Base-by-base conservation (phyloP, 2,113 vertebrate species). In the Hymenochirus boettgeri region DNA sequence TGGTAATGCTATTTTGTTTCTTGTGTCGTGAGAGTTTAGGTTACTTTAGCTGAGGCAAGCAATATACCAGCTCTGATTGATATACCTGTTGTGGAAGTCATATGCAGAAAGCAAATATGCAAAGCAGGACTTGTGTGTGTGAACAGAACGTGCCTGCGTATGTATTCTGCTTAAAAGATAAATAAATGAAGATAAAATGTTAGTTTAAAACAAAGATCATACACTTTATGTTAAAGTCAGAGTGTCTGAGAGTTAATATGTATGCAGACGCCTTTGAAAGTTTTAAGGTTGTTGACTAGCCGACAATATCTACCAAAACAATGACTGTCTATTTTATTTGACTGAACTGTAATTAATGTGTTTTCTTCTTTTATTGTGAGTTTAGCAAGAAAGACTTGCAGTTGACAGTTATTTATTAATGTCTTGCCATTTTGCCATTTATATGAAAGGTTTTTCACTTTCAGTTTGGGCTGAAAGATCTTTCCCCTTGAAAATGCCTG, bases 291-390 rank as follows among this genome's bases (percentile, higher is more conserved):
- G 88, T 84, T 92, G 90, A 85, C 83, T 87, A 86, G 79, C 86
- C 87, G 86, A 92, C 85, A 83, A 88, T 84, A 85, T 87, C 79
- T 73, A 80, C 69, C 57, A 77, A 83, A 88, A 92, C 90, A 93
- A 91, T 92, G 76, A 69, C 25, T 72, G 77, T 83, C 89, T 91
- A 92, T 89, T 89, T 75, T 79, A 64, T 70, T 76, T 92, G 92
- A 93, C 92, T 93, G 86, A 88, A 93, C 83, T 89, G 88, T 94
- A 95, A 96, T 97, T 93, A 94, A 96, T 96, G 92, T n/a, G 88
- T 91, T 87, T 87, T 83, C 85, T 79, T 80, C 75, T 80, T 93
- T 94, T 92, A 88, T 81, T 76, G 76, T 65, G 75, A 78, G 76
- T 76, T 88, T 85, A 93, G 92, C 87, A 82, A 69, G 84, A 81